phyloP scores from a whole-genome alignment of 1,140 invertebrate species.

The Drosophila trapezifrons region DNA sequence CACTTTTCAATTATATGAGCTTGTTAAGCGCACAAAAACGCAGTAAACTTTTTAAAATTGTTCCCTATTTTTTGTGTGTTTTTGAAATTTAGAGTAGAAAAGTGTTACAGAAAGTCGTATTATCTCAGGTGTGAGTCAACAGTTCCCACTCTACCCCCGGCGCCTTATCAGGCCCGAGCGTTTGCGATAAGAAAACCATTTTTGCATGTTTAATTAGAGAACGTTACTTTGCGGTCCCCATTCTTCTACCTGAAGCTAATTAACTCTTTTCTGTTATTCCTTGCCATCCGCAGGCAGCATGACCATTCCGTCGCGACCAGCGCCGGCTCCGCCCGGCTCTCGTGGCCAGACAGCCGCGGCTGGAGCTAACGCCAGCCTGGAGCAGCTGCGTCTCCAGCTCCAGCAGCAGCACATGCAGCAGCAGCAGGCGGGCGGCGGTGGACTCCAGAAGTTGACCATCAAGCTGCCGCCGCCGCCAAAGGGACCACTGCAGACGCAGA shows the following conservation, averaged over 20 bases:
- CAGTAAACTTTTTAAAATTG: slow-evolving; percentile 12
- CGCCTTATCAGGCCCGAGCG: slow-evolving; percentile 9
- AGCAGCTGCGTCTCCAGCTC: slow-evolving; percentile 73
- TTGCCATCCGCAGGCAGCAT: slow-evolving; percentile 53
- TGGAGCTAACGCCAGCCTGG: slow-evolving; percentile 75
- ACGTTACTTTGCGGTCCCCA: background rate
- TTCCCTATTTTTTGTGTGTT: slow-evolving; percentile 7
- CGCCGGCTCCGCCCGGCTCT: slow-evolving; percentile 80
- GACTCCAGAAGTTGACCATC: slow-evolving; percentile 70
- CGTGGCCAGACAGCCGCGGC: slow-evolving; percentile 69
- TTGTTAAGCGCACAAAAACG: slow-evolving; percentile 7
- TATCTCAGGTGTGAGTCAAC: slow-evolving; percentile 12
- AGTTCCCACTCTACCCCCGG: background rate
- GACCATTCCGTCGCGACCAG: slow-evolving; percentile 83
- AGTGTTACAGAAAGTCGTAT: slow-evolving; percentile 1
- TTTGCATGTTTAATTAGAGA: slow-evolving; percentile 31
- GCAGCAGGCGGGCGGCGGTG: slow-evolving; percentile 57
- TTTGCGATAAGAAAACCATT: slow-evolving; percentile 28
- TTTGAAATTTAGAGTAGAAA: slow-evolving; percentile 37
- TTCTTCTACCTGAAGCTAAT: background rate
- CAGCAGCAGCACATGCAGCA: slow-evolving; percentile 77
- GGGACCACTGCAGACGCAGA: slow-evolving; percentile 46
- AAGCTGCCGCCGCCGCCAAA: slow-evolving; percentile 79
- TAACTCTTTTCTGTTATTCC: slow-evolving; percentile 1
- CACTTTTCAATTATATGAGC: no score